Conservation (phyloP, 2,888 invertebrate species). For the Drosophila pegasa region DNA sequence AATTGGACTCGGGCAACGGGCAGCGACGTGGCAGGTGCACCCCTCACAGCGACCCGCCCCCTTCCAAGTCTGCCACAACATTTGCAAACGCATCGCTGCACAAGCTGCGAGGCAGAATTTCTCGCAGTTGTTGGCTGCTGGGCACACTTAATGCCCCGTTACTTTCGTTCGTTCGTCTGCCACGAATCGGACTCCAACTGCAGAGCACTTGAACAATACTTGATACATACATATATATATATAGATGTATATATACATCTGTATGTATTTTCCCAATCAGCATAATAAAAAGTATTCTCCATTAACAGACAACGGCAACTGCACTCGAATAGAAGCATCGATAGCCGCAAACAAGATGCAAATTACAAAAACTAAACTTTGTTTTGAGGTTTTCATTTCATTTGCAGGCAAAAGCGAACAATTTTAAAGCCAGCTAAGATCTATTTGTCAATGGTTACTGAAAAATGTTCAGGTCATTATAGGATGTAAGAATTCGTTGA, state of each 20-base stretch:
- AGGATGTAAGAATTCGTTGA: too few relatives aligned
- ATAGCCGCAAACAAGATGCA: slow-evolving; percentile 1
- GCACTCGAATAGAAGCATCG: slow-evolving; percentile 12
- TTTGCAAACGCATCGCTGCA: slow-evolving; percentile 65
- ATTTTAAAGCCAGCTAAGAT: too few relatives aligned
- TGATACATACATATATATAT: slow-evolving; percentile 10
- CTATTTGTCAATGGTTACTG: too few relatives aligned
- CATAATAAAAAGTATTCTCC: slow-evolving; percentile 39
- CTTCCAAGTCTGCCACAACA: slow-evolving; percentile 1
- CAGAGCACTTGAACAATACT: slow-evolving; percentile 47
- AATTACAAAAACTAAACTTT: background rate
- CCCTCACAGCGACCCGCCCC: slow-evolving; percentile 19
- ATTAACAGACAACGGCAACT: slow-evolving; percentile 34
- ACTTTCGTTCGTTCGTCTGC: slow-evolving; percentile 58
- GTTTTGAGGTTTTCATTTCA: background rate
- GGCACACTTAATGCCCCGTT: slow-evolving; percentile 67
- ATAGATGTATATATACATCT: background rate
- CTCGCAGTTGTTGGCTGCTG: slow-evolving; percentile 42
- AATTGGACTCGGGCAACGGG: slow-evolving; percentile 24
- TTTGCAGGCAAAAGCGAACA: background rate
- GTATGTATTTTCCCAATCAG: slow-evolving; percentile 7
- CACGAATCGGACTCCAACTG: slow-evolving; percentile 36
- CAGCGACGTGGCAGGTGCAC: slow-evolving; percentile 35
- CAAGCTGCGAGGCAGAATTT: slow-evolving; percentile 43
- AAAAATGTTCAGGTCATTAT: too few relatives aligned